A percentile compares a stretch with the other conserved stretches of the same genome.
Conservation (phyloP, 2,888 invertebrate genomes). For the Ditylenchus weischeri region DNA sequence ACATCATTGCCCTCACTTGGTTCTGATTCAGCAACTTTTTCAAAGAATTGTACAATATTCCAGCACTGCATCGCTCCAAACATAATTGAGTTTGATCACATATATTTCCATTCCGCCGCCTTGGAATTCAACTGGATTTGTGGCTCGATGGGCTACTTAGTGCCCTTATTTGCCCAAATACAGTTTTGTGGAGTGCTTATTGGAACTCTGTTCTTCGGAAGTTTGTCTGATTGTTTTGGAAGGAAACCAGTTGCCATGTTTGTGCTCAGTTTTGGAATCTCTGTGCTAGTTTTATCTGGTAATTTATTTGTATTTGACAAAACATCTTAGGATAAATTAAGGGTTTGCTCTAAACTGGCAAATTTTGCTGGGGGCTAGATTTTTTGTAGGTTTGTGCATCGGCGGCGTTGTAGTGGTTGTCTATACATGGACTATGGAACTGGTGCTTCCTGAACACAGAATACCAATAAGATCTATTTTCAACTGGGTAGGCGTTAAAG, state of each 20-base stretch:
- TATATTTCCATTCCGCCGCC: slow-evolving; percentile 52
- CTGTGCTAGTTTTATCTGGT: slow-evolving; percentile 44
- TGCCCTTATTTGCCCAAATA: slow-evolving; percentile 44
- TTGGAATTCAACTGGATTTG: slow-evolving; percentile 53
- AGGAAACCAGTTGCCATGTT: slow-evolving; percentile 36
- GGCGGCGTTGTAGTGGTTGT: slow-evolving; percentile 55
- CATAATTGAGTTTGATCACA: slow-evolving; percentile 43
- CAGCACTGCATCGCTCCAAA: slow-evolving; percentile 33
- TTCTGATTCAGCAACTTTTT: slow-evolving; percentile 34
- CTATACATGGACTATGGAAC: slow-evolving; percentile 57
- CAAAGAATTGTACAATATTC: slow-evolving; percentile 46
- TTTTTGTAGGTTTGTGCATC: slow-evolving; percentile 44
- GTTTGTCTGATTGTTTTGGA: slow-evolving; percentile 30
- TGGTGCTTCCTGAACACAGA: slow-evolving; percentile 56
- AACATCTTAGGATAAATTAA: not conserved
- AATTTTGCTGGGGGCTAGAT: slow-evolving; percentile 36
- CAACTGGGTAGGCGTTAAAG: slow-evolving; percentile 47
- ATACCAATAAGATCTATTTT: slow-evolving; percentile 56
- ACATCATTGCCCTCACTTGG: not conserved
- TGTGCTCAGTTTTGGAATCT: slow-evolving; percentile 46
- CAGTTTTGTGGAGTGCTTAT: slow-evolving; percentile 38
- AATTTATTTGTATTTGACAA: not conserved
- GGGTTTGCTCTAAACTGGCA: slow-evolving; percentile 36
- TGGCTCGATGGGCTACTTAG: slow-evolving; percentile 40
- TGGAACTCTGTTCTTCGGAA: slow-evolving; percentile 49